These are phyloP conservation scores for Epinephelus lanceolatus DNA, from an alignment of 2,113 vertebrate genomes.

Conservation along the genomic window DNA sequence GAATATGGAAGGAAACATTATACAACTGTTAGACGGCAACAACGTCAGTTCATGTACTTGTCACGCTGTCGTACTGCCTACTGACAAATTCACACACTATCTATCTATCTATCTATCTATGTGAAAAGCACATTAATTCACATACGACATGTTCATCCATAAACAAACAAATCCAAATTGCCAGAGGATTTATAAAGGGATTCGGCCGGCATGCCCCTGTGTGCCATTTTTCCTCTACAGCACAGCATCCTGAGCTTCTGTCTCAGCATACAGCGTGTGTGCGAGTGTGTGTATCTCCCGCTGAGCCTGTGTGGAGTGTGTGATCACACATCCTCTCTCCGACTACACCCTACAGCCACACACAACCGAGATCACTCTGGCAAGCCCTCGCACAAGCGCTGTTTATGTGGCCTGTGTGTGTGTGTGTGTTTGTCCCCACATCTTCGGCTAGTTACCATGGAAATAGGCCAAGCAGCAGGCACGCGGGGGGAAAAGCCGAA, in stretches of 20 bases:
- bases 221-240: constrained; percentile 67
- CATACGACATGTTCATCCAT: constrained; percentile 8
- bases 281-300: constrained; percentile 35
- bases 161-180: constrained; percentile 65
- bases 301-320: constrained; percentile 70
- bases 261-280: constrained; percentile 56
- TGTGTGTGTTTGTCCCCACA: constrained; percentile 55
- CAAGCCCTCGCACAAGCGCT: constrained; percentile 47
- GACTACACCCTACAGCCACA: constrained; percentile 71
- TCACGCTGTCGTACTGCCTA: constrained; percentile 1
- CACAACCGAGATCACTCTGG: constrained; percentile 62
- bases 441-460: constrained; percentile 82
- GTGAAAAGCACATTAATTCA: background rate
- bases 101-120: constrained; percentile 13
- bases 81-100: background rate
- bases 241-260: constrained; percentile 71
- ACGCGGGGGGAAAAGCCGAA: constrained; percentile 80
- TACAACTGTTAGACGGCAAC: constrained; percentile 28
- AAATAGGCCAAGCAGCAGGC: constrained; percentile 83
- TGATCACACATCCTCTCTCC: constrained; percentile 77
- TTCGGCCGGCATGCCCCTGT: constrained; percentile 53
- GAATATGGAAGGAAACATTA: constrained; percentile 29
- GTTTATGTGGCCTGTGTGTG: constrained; percentile 46
- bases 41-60: constrained; percentile 30
- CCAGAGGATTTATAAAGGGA: constrained; percentile 67